Evolutionary conservation across 2,113 vertebrate genomes (phyloP).

Genomic region (Chloebia gouldiae): DNA sequence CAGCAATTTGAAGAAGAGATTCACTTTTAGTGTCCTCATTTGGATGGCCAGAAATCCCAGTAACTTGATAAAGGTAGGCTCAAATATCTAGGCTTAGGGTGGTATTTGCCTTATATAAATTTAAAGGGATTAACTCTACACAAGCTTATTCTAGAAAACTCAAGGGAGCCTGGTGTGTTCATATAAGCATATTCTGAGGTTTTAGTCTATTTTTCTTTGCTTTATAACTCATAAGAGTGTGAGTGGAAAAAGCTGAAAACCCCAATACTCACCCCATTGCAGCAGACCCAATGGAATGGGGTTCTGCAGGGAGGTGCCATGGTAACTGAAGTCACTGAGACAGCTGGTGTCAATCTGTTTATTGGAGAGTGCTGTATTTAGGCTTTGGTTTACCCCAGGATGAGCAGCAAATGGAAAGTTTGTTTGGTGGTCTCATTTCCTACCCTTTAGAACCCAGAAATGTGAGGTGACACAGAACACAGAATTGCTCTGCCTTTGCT

Average conservation of each 20-base stretch:
- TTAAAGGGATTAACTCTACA: background rate
- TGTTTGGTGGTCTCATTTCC: background rate
- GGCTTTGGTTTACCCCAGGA: background rate
- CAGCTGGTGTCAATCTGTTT: background rate
- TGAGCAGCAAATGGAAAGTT: background rate
- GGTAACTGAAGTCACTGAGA: background rate
- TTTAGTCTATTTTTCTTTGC: background rate
- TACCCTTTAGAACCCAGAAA: background rate
- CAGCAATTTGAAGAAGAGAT: background rate
- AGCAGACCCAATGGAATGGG: background rate
- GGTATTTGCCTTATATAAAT: background rate
- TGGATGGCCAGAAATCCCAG: background rate
- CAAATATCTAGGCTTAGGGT: background rate
- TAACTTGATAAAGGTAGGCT: background rate
- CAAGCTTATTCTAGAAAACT: background rate
- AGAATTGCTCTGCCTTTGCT: background rate
- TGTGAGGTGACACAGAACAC: background rate
- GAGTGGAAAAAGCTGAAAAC: background rate
- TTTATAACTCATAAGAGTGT: background rate
- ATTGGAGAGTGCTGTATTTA: background rate
- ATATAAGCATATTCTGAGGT: background rate
- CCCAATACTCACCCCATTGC: background rate
- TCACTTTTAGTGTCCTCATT: background rate
- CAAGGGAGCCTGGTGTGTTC: background rate
- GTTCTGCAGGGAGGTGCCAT: background rate